phyloP scores from a whole-genome alignment of 2,797 vertebrate species.

The Anguilla obscura region DNA sequence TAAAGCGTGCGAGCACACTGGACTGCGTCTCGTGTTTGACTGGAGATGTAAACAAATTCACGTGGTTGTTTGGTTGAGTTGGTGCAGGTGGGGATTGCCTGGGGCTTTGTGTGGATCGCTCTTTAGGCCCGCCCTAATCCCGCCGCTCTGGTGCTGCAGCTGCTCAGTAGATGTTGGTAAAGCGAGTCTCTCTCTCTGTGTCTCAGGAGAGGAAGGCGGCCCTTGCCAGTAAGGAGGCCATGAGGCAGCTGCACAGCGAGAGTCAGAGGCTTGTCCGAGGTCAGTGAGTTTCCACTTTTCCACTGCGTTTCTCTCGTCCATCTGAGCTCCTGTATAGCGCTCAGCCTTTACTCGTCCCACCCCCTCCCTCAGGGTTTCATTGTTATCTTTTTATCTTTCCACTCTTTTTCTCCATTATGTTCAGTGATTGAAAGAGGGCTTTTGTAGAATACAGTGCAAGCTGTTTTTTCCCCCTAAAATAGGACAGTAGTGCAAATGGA shows the following conservation, averaged over 20 bases:
- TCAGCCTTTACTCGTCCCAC: neutral
- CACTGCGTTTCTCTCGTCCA: neutral
- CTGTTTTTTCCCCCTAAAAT: neutral
- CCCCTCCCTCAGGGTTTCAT: neutral
- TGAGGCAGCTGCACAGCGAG: slow-evolving; percentile 92
- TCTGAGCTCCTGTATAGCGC: neutral
- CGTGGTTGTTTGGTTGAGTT: neutral
- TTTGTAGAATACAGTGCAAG: neutral
- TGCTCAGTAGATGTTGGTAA: neutral
- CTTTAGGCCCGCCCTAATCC: neutral
- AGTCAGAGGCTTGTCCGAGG: slow-evolving; percentile 91
- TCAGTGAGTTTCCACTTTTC: slow-evolving; percentile 58
- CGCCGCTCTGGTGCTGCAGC: neutral
- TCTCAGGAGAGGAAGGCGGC: slow-evolving; percentile 90
- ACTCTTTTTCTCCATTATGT: neutral
- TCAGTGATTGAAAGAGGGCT: neutral
- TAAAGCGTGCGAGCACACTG: slow-evolving; percentile 42
- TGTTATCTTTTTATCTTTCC: neutral
- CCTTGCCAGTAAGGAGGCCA: slow-evolving; percentile 86
- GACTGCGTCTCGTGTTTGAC: neutral
- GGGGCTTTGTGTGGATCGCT: neutral
- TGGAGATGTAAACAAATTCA: neutral
- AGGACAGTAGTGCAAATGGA: neutral
- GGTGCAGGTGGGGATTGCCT: neutral
- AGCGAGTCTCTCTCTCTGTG: neutral